A percentile compares a stretch with the other conserved stretches of the same genome.
These are phyloP conservation scores for Xanthia togata DNA, from an alignment of 2,888 invertebrate species.

Conservation along the genomic window DNA sequence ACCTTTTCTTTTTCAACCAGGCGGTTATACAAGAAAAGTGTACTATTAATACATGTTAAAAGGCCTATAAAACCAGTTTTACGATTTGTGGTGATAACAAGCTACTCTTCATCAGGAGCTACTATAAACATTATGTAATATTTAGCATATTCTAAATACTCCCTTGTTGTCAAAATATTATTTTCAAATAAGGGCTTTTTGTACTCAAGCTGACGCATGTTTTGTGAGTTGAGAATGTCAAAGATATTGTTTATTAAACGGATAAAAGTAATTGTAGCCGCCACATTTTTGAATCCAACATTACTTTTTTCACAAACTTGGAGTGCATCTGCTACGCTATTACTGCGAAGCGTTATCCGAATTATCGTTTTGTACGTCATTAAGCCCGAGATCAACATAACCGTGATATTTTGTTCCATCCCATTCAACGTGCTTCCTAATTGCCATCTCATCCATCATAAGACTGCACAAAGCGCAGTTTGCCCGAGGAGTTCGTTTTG, in stretches of 20 bases:
- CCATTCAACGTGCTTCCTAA: no score
- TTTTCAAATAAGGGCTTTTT: constrained; percentile 32
- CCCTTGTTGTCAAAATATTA: constrained; percentile 21
- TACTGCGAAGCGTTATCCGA: constrained; percentile 9
- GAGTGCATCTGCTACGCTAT: constrained; percentile 20
- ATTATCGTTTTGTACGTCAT: no score
- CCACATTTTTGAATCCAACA: constrained; percentile 12
- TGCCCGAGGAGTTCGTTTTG: no score
- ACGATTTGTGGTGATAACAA: background rate
- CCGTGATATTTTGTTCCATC: no score
- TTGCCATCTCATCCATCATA: no score
- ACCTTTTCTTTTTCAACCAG: constrained; percentile 26
- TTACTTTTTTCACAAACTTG: background rate
- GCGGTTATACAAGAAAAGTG: constrained; percentile 8
- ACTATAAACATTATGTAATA: background rate
- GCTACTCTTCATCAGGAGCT: no score
- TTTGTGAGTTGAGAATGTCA: constrained; percentile 9
- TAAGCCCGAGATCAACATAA: no score
- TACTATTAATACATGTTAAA: constrained; percentile 18
- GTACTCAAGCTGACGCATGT: constrained; percentile 12
- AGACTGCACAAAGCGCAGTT: no score
- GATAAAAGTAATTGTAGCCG: constrained; percentile 12
- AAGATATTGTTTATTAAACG: constrained; percentile 9
- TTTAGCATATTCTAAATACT: constrained; percentile 23
- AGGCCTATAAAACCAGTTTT: constrained; percentile 30